phyloP scores from a whole-genome alignment of 2,888 invertebrate genomes.

The Dasysyrphus albostriatus region DNA sequence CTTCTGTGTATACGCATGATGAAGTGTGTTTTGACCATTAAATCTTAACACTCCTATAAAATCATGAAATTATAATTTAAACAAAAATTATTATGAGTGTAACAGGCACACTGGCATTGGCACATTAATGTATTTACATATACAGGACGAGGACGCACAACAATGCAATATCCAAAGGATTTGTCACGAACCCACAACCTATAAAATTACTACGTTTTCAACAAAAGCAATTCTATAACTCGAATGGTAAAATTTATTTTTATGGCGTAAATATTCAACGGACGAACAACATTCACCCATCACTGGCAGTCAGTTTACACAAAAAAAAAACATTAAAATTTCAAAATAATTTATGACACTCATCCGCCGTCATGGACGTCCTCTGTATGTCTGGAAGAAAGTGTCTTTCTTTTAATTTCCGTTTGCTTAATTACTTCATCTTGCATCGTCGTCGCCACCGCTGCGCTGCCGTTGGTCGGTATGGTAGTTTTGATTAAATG shows the following conservation, averaged over 20 bases:
- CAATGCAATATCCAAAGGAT: slow-evolving; percentile 35
- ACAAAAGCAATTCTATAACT: slow-evolving; percentile 27
- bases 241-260: slow-evolving; percentile 45
- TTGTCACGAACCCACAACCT: slow-evolving; percentile 47
- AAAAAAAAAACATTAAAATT: slow-evolving; percentile 44
- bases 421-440: slow-evolving; percentile 61
- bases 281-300: background rate
- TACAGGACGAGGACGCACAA: background rate
- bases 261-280: slow-evolving; percentile 16
- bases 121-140: no score
- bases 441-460: background rate
- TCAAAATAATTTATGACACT: slow-evolving; percentile 66
- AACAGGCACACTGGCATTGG: slow-evolving; percentile 26
- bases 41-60: slow-evolving; percentile 38
- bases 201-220: slow-evolving; percentile 14
- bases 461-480: background rate
- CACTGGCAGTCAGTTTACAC: background rate
- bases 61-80: slow-evolving; percentile 2
- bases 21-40: slow-evolving; percentile 29
- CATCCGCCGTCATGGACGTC: slow-evolving; percentile 1
- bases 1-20: background rate
- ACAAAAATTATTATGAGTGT: slow-evolving; percentile 12
- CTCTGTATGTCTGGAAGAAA: background rate
- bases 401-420: slow-evolving; percentile 52
- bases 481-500: slow-evolving; percentile 1